Conservation (phyloP, 1,140 invertebrate genomes). For the Theocolax elegans region DNA sequence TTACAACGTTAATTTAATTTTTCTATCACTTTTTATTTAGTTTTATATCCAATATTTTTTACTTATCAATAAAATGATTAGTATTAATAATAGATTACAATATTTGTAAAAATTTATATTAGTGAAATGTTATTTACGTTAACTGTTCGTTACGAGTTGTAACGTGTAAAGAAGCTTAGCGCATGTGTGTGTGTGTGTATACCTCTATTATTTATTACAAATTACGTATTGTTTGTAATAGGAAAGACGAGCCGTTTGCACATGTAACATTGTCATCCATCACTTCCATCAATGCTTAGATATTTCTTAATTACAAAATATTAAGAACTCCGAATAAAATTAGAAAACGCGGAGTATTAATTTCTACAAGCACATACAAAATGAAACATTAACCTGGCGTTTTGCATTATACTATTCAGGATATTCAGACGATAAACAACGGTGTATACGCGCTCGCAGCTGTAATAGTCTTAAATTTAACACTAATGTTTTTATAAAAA, state of each 20-base stretch:
- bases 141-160: too few relatives aligned
- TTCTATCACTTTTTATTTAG: too few relatives aligned
- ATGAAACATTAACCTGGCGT: constrained; percentile 10
- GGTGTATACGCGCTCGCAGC: background rate
- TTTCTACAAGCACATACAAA: constrained; percentile 5
- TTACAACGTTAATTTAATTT: too few relatives aligned
- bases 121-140: too few relatives aligned
- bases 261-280: background rate
- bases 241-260: background rate
- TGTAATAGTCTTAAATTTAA: background rate
- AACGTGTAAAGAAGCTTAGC: too few relatives aligned
- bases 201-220: too few relatives aligned
- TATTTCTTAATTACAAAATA: background rate
- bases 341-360: constrained; percentile 8
- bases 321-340: background rate
- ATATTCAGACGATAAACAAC: constrained; percentile 5
- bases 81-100: too few relatives aligned
- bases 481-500: too few relatives aligned
- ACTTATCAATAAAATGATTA: too few relatives aligned
- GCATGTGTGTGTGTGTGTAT: too few relatives aligned
- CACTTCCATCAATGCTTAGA: background rate
- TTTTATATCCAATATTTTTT: too few relatives aligned
- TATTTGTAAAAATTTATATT: too few relatives aligned
- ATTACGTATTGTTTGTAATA: background rate
- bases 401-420: background rate